A percentile compares a stretch with the other conserved stretches of the same genome.
Conservation (phyloP, 1,140 invertebrate genomes). For the Sinella curviseta region DNA sequence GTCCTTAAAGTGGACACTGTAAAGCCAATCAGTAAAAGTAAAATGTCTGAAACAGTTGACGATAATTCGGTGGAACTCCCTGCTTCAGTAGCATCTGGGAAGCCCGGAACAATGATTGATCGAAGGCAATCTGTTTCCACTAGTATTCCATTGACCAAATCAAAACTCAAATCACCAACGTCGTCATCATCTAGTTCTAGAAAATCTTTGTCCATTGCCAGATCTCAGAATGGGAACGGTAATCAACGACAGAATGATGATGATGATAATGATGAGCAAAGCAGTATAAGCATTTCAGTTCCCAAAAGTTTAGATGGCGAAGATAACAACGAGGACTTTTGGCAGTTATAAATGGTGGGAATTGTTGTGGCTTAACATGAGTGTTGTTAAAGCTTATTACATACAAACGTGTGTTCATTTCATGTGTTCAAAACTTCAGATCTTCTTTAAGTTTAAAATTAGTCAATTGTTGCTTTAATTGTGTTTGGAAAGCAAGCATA, state of each 20-base stretch:
- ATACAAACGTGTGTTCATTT: slow-evolving; percentile 15
- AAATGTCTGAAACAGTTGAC: neutral
- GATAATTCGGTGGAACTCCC: neutral
- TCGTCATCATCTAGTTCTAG: neutral
- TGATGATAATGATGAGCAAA: neutral
- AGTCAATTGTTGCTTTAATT: no score
- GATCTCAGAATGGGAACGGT: neutral
- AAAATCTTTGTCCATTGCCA: neutral
- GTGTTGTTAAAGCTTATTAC: no score
- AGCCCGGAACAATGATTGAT: neutral
- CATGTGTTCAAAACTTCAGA: no score
- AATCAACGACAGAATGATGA: neutral
- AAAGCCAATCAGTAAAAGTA: neutral
- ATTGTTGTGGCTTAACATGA: no score
- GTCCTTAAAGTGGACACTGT: neutral
- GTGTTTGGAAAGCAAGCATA: no score
- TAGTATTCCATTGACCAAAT: neutral
- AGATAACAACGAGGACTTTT: neutral
- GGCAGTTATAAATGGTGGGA: neutral
- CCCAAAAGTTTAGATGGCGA: neutral
- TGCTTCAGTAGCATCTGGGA: neutral
- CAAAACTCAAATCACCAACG: neutral
- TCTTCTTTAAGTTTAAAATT: no score
- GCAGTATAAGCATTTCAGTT: neutral
- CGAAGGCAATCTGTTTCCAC: neutral